Base-by-base conservation (phyloP, 2,797 vertebrate species). In the Molossus molossus region DNA sequence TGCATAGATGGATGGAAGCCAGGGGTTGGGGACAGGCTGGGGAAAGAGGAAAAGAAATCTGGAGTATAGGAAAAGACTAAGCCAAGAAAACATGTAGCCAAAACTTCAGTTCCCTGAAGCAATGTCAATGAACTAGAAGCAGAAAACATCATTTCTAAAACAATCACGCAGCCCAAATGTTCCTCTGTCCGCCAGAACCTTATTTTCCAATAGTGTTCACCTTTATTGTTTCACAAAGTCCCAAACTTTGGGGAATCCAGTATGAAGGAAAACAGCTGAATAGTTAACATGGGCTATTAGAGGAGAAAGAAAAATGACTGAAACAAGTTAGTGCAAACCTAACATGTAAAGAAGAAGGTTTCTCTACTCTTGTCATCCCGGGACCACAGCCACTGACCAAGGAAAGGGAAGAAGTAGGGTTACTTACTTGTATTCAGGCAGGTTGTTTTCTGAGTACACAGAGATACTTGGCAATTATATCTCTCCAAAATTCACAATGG, bases 401-500 rank as follows among this genome's bases (percentile, higher is more conserved):
- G 3, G 13, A 3, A 53, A 87, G 4, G 21, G 17, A 88, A 90
- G 29, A 45, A 75, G 14, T 29, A 17, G 65, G 12, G 53, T 9
- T 48, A 72, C 69, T 90, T 64, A 90, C 11, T 64, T 40, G 20
- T 4, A 70, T 2, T 45, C n/a, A 75, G 6, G 33, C 18, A 80
- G 8, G 70, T n/a, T 79, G 72, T 75, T 72, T 48, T 90, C 72
- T 75, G n/a, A 87, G 13, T 55, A 5, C 62, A 77, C 6, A 67
- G 40, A 73, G n/a, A 80, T 70, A 79, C 7, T 72, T 73, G 77
- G 6, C 69, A 70, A 82, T 64, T 48, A 84, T 15, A 81, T 40
- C 37, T 94, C 92, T 82, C 72, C 33, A 62, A 89, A 96, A 85
- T 62, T 67, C 15, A 1, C 73, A 92, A 69, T 27, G 7, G 15